Evolutionary conservation across 2,888 invertebrate species (phyloP).

Genomic region (Mystacides longicornis): DNA sequence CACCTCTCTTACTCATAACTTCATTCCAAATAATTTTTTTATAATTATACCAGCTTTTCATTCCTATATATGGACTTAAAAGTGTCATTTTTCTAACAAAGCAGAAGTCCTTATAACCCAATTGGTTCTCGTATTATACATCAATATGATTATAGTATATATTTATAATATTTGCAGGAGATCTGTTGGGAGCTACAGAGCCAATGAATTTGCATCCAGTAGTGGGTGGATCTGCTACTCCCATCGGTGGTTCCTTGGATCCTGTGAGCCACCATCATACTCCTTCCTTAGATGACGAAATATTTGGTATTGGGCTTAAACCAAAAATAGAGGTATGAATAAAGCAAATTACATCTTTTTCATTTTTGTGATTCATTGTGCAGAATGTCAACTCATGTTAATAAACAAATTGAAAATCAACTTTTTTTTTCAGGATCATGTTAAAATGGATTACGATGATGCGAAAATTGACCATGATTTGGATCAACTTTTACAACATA

Average conservation of each 20-base stretch:
- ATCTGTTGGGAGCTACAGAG: slow-evolving; percentile 45
- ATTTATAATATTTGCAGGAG: slow-evolving; percentile 32
- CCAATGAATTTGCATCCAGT: slow-evolving; percentile 33
- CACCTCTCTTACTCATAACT: no score
- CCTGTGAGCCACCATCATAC: slow-evolving; percentile 33
- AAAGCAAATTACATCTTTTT: no score
- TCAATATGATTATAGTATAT: neutral
- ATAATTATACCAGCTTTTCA: no score
- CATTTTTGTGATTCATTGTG: no score
- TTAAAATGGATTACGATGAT: slow-evolving; percentile 73
- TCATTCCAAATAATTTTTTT: no score
- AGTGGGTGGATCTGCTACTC: slow-evolving; percentile 22
- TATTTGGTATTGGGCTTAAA: slow-evolving; percentile 65
- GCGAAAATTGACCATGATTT: slow-evolving; percentile 90
- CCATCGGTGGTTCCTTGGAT: slow-evolving; percentile 22
- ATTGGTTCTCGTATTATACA: neutral
- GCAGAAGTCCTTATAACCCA: no score
- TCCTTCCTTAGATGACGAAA: slow-evolving; percentile 58
- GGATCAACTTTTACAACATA: slow-evolving; percentile 84
- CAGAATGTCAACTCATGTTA: neutral
- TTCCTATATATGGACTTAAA: no score
- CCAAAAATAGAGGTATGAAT: slow-evolving; percentile 56
- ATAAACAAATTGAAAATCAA: neutral
- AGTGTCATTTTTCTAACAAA: no score
- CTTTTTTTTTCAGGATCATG: slow-evolving; percentile 48